These are phyloP conservation scores for Mycteria americana DNA, from an alignment of 2,797 vertebrate genomes.

Conservation along the genomic window DNA sequence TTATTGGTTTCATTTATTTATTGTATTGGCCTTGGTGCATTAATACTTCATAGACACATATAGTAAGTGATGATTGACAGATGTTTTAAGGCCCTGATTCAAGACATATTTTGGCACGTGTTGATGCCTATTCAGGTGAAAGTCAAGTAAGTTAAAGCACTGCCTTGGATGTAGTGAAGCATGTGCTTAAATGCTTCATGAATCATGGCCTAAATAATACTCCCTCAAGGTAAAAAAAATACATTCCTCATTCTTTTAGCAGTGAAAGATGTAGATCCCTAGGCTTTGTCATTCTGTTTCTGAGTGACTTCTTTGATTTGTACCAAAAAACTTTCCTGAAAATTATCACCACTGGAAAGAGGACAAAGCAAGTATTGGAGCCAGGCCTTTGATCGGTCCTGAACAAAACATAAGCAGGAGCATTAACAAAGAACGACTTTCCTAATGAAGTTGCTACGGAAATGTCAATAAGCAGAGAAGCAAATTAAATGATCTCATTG, in stretches of 20 bases:
- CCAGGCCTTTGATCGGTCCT: neutral
- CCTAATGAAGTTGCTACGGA: neutral
- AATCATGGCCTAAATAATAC: neutral
- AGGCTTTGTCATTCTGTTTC: neutral
- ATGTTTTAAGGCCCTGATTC: constrained; percentile 1
- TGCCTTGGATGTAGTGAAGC: neutral
- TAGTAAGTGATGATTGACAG: constrained; percentile 24
- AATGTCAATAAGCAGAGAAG: constrained; percentile 1
- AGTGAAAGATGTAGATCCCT: neutral
- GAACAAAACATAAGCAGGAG: neutral
- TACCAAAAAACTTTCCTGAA: neutral
- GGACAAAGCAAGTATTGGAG: neutral
- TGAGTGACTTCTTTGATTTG: neutral
- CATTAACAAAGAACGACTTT: neutral
- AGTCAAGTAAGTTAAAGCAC: neutral
- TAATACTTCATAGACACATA: neutral
- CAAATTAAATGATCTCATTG: neutral
- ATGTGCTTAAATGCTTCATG: neutral
- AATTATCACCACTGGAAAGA: neutral
- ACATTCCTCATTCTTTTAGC: neutral
- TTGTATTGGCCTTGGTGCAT: neutral
- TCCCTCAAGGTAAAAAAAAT: neutral
- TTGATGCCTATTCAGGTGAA: neutral
- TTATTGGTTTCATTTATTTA: constrained; percentile 33
- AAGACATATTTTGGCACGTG: neutral